Evolutionary conservation across 1,140 invertebrate genomes (phyloP), one percentile per base, ranked within the genome.

Genomic region (Sitodiplosis mosellana): DNA sequence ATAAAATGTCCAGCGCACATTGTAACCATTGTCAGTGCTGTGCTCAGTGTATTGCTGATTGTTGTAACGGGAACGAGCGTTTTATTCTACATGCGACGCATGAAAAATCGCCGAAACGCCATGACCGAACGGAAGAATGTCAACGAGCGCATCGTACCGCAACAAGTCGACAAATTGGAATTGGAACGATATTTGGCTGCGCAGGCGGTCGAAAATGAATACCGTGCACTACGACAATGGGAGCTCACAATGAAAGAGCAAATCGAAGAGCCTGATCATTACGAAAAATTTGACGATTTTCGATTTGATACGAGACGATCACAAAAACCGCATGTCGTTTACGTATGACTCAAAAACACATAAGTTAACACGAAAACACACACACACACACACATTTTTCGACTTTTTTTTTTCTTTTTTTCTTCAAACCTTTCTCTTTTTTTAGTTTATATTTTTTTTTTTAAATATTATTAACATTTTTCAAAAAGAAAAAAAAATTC

Each of bases 251-350:
- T 60, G 1, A 62, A 64, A 50, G 58, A 63, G 48, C 55, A 55
- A 44, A 20, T 22, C 20, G 61, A 64, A 19, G 62, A 64, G 45
- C 61, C 61, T 15, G 62, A 64, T 44, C 52, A 62, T 7, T 64
- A 64, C 49, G 62, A 64, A 48, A 60, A 61, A 22, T 64, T 64
- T 51, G 62, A 64, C 45, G 62, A 64, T 38, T 64, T 62, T 49
- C 60, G 20, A 22, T 43, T 43, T 18, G n/a, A 48, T 34, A 43
- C 22, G 14, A 33, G 18, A 48, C 20, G 33, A 43, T 33, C 19
- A 36, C 4, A 19, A 22, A 49, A 51, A n/a, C 62, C 62, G 7
- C 62, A 64, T 49, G 59, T 64, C 40, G 62, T 64, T 47, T 64
- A 64, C 53, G 62, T 64, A 64, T 64, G 62, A 64, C 60, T 61